Percentiles rank a stretch among this genome's conserved stretches.
Evolutionary conservation across 2,888 invertebrate genomes (phyloP).

Genomic region (Aelia acuminata): DNA sequence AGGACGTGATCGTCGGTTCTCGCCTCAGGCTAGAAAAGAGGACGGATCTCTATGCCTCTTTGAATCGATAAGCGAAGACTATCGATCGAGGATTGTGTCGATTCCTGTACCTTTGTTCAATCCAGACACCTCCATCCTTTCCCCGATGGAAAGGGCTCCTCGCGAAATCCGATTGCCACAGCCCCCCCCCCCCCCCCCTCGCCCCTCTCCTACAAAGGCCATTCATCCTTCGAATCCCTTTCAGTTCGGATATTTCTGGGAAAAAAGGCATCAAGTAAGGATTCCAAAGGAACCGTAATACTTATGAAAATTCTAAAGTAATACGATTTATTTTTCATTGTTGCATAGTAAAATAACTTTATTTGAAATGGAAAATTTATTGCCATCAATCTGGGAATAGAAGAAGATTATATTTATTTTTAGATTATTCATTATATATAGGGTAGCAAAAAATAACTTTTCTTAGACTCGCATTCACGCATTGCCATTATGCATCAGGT

Average conservation of each 20-base stretch:
- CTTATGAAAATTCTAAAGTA: neutral
- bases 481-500: no score
- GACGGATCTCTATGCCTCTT: neutral
- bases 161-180: neutral
- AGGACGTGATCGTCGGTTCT: neutral
- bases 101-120: neutral
- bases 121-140: neutral
- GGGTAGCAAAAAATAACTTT: no score
- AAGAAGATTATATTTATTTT: neutral
- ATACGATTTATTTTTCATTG: neutral
- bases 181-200: no score
- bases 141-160: neutral
- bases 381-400: neutral
- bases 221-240: neutral
- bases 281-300: neutral
- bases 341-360: neutral
- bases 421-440: no score
- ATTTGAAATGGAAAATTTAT: neutral
- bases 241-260: neutral
- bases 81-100: neutral
- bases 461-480: no score
- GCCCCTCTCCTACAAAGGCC: no score
- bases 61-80: neutral
- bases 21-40: neutral
- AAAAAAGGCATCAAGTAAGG: neutral